Percentiles rank a stretch among this genome's conserved stretches.
Evolutionary conservation across 2,113 vertebrate species (phyloP).

Genomic region (Eptatretus burgeri): DNA sequence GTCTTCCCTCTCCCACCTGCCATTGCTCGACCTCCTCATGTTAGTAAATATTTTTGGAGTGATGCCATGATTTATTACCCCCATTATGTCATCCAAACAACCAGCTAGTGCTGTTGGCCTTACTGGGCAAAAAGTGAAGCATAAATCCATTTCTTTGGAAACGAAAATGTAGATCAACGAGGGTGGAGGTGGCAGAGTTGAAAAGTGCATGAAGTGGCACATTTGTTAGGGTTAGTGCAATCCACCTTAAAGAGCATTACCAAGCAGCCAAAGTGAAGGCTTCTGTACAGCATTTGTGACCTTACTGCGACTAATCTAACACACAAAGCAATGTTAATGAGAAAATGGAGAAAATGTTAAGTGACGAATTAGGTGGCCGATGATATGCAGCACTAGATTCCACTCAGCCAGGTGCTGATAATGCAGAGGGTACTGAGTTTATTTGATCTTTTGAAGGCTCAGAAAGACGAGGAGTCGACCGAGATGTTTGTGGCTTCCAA

Average conservation of each 20-base stretch:
- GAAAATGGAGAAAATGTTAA: slow-evolving; percentile 5
- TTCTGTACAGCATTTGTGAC: slow-evolving; percentile 2
- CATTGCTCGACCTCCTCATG: not conserved
- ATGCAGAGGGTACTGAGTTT: not conserved
- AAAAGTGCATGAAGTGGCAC: not conserved
- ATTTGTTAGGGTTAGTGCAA: not conserved
- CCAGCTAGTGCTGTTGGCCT: not conserved
- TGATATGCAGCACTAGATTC: not conserved
- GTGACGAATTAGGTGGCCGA: not conserved
- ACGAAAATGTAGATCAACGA: not conserved
- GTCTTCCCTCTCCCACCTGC: slow-evolving; percentile 4
- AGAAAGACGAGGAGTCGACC: no score
- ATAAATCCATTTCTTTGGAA: not conserved
- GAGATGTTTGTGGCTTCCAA: no score
- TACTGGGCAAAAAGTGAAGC: slow-evolving; percentile 4
- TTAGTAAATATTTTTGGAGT: not conserved
- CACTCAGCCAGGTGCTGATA: slow-evolving; percentile 1
- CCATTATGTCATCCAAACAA: not conserved
- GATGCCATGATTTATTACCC: not conserved
- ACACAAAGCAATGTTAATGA: slow-evolving; percentile 3
- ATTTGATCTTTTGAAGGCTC: not conserved
- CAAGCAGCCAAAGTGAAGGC: not conserved
- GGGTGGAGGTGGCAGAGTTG: not conserved
- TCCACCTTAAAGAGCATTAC: slow-evolving; percentile 1
- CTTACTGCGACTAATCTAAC: not conserved